Percentiles rank a stretch among this genome's conserved stretches.
These are phyloP conservation scores for Drosophila tropicalis DNA, from an alignment of 1,140 invertebrate species.

Conservation along the genomic window DNA sequence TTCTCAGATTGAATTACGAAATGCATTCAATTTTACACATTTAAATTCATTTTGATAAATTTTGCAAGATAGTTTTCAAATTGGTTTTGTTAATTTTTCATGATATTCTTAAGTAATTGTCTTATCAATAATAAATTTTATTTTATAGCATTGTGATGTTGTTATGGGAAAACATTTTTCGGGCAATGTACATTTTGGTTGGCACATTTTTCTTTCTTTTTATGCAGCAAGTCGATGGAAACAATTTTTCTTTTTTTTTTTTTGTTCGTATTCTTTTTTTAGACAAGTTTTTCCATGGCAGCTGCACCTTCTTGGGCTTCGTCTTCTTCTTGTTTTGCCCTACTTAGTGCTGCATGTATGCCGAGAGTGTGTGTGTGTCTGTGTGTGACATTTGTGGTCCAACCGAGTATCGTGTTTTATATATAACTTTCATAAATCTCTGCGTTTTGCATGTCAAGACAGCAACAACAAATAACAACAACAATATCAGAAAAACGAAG, in stretches of 20 bases:
- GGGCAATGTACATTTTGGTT: background rate
- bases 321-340: constrained; percentile 6
- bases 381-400: constrained; percentile 14
- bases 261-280: background rate
- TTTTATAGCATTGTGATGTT: background rate
- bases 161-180: background rate
- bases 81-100: background rate
- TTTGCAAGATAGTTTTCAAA: background rate
- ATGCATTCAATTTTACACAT: no score
- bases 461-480: constrained; percentile 33
- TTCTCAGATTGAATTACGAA: no score
- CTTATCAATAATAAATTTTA: background rate
- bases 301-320: constrained; percentile 1
- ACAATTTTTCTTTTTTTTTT: background rate
- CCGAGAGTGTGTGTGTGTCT: background rate
- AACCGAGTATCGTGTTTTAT: constrained; percentile 8
- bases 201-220: background rate
- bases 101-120: background rate
- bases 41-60: no score
- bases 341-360: background rate
- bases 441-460: constrained; percentile 48
- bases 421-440: constrained; percentile 54
- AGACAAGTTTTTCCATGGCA: background rate
- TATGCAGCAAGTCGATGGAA: constrained; percentile 3
- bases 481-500: background rate